Percentiles rank a stretch among this genome's conserved stretches.
Evolutionary conservation across 1,140 invertebrate species (phyloP).

Genomic region (Coelopa frigida): DNA sequence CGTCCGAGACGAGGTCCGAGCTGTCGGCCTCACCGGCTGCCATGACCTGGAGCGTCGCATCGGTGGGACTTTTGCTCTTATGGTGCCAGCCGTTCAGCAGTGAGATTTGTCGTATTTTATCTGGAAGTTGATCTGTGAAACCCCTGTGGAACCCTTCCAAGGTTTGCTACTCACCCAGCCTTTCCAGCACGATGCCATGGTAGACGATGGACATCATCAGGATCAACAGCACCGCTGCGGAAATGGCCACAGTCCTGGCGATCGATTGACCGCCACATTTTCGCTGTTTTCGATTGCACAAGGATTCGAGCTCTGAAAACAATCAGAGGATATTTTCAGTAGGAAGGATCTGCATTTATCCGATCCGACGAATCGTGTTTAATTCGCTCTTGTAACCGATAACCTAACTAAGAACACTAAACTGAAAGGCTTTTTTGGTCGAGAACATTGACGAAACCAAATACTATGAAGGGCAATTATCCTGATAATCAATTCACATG

Average conservation of each 20-base stretch:
- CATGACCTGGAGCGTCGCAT: not conserved
- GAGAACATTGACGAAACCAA: too few relatives aligned
- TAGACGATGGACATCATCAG: conserved; percentile 28
- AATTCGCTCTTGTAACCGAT: too few relatives aligned
- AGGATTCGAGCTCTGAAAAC: conserved; percentile 24
- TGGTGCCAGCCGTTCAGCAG: conserved; percentile 7
- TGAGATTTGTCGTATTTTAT: conserved; percentile 9
- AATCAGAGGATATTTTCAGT: not conserved
- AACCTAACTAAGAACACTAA: too few relatives aligned
- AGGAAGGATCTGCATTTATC: not conserved
- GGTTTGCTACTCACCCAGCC: conserved; percentile 27
- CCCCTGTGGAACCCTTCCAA: too few relatives aligned
- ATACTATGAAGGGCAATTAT: too few relatives aligned
- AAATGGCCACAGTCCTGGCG: conserved; percentile 24
- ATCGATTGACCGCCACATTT: conserved; percentile 14
- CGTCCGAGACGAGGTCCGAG: not conserved
- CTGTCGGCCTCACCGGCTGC: not conserved
- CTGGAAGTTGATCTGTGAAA: too few relatives aligned
- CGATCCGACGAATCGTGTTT: too few relatives aligned
- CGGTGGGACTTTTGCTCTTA: conserved; percentile 1
- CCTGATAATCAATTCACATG: too few relatives aligned
- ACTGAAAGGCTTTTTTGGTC: too few relatives aligned
- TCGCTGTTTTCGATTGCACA: conserved; percentile 8
- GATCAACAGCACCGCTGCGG: conserved; percentile 19
- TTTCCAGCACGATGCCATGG: conserved; percentile 29